Percentiles rank a stretch among this genome's conserved stretches.
These are phyloP conservation scores for Leptothorax acervorum DNA, from an alignment of 2,888 invertebrate genomes.

Conservation along the genomic window DNA sequence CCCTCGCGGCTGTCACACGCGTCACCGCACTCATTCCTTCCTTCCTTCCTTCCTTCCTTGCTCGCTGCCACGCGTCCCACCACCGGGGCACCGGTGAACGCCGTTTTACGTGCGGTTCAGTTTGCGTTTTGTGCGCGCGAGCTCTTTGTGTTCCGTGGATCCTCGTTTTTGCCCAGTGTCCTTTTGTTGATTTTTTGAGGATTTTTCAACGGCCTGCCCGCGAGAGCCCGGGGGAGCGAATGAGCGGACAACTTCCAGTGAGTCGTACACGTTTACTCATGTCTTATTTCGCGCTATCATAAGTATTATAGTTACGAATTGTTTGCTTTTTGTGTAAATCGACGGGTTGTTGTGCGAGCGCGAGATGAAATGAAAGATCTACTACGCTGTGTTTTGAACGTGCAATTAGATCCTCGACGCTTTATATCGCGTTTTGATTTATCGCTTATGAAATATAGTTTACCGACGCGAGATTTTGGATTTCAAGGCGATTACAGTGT, in stretches of 20 bases:
- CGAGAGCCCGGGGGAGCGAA: neutral
- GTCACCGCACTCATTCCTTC: slow-evolving; percentile 10
- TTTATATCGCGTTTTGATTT: slow-evolving; percentile 4
- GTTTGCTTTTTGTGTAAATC: neutral
- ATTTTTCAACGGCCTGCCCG: slow-evolving; percentile 69
- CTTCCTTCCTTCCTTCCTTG: slow-evolving; percentile 17
- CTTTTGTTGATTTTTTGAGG: slow-evolving; percentile 76
- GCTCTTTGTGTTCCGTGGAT: slow-evolving; percentile 77
- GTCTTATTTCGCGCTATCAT: neutral
- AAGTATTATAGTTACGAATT: too few species aligned
- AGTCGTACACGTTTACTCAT: neutral
- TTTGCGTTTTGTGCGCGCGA: slow-evolving; percentile 62
- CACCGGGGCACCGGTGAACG: slow-evolving; percentile 57
- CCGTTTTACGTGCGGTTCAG: slow-evolving; percentile 69
- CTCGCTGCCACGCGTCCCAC: slow-evolving; percentile 46
- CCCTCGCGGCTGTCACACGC: slow-evolving; percentile 50
- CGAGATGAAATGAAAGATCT: neutral
- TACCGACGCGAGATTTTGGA: slow-evolving; percentile 25
- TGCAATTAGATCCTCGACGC: neutral
- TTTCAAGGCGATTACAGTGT: slow-evolving; percentile 35
- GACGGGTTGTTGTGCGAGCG: neutral
- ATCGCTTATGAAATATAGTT: slow-evolving; percentile 6
- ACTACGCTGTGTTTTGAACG: neutral
- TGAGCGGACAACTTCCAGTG: slow-evolving; percentile 15
- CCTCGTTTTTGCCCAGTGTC: slow-evolving; percentile 70